Evolutionary conservation across 2,113 vertebrate genomes (phyloP), one percentile per base, ranked within the genome.

Genomic region (Dromiciops gliroides): DNA sequence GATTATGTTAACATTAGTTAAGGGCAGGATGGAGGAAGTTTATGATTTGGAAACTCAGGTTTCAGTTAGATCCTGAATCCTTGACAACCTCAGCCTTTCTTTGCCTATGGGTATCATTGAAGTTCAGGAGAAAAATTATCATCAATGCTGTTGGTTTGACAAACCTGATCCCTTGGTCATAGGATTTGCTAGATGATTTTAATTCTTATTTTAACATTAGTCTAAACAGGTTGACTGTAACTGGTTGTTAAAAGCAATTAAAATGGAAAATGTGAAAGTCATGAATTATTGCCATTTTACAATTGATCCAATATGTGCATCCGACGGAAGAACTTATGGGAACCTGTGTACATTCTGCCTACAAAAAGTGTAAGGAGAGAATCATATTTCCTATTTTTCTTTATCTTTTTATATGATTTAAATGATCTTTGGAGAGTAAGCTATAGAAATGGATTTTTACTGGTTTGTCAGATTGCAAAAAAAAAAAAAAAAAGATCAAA

Each of bases 201-300:
- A 0, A 83, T 44, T 44, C 19, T 83, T 83, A 83, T 83, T 83
- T 75, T 75, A 31, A n/a, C 44, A 44, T 83, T n/a, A 8, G 3
- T 44, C 44, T 83, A 44, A 23, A 23, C 37, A 83, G 67, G 23
- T 83, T 83, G 16, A 83, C 6, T 83, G 67, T 44, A 0, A 0
- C 23, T 44, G 19, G n/a, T 3, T 83, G 7, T 8, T 83, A 22
- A 22, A 0, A 44, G n/a, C 5, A 83, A 0, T 83, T 44, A 8
- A 44, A 0, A 1, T 16, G 0, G 5, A 11, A 22, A 2, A 8
- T 19, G 1, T 8, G 16, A 44, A 7, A 44, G 19, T 83, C 37
- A 19, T 8, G 37, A 23, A 8, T 2, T 83, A 83, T 22, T 83
- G 67, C 5, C 0, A 44, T 2, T 5, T 7, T 44, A 7, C n/a